These are phyloP conservation scores for Thecophora atra DNA, from an alignment of 2,888 invertebrate species.

Conservation along the genomic window DNA sequence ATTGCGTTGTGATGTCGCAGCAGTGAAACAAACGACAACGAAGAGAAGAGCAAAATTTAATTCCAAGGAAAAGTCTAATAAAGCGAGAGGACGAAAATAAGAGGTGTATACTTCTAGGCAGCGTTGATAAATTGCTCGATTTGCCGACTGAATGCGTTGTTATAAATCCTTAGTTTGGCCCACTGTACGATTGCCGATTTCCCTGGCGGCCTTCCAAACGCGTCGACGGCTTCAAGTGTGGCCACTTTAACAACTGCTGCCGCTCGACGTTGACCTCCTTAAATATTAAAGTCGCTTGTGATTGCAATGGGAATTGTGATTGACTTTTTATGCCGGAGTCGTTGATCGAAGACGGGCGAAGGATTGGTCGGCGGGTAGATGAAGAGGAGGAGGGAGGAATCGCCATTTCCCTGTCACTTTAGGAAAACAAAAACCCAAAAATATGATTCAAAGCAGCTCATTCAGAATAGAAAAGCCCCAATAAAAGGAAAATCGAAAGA, in stretches of 20 bases:
- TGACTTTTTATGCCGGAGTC: constrained; percentile 57
- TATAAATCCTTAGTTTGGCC: neutral
- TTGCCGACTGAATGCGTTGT: neutral
- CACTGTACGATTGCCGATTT: constrained; percentile 9
- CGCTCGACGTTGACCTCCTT: constrained; percentile 57
- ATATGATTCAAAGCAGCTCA: too few relatives aligned
- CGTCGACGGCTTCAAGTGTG: neutral
- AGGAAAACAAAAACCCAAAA: neutral
- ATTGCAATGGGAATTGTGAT: constrained; percentile 64
- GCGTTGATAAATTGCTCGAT: neutral
- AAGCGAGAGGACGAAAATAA: neutral
- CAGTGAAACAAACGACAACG: neutral
- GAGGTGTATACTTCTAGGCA: too few relatives aligned
- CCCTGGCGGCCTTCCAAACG: constrained; percentile 2
- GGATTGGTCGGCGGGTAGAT: too few relatives aligned
- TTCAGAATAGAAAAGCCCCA: neutral
- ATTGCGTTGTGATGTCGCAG: constrained; percentile 11
- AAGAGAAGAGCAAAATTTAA: neutral
- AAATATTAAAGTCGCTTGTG: constrained; percentile 63
- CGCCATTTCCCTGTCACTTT: neutral
- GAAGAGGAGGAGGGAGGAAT: neutral
- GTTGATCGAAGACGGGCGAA: neutral
- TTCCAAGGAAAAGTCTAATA: neutral
- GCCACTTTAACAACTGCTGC: constrained; percentile 39
- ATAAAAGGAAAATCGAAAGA: constrained; percentile 20